These are phyloP conservation scores for Liodrosophila aerea DNA, from an alignment of 2,888 invertebrate genomes.

Conservation along the genomic window DNA sequence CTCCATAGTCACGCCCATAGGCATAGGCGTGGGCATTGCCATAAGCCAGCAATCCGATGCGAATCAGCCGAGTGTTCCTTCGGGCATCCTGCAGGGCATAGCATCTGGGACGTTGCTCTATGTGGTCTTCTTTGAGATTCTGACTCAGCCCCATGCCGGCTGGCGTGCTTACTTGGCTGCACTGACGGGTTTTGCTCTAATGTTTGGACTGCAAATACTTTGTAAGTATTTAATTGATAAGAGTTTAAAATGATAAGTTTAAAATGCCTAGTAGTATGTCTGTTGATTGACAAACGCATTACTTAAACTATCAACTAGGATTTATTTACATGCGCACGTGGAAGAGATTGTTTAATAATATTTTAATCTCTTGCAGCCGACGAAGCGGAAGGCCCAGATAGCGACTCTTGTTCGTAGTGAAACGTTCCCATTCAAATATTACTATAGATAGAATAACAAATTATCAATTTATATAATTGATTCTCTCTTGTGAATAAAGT, in stretches of 20 bases:
- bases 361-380: constrained; percentile 44
- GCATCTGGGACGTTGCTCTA: constrained; percentile 96
- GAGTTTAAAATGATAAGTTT: constrained; percentile 5
- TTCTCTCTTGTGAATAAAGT: no score
- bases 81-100: constrained; percentile 85
- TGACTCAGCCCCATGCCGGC: constrained; percentile 85
- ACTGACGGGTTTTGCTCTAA: constrained; percentile 87
- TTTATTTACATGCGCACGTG: constrained; percentile 18
- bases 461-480: neutral
- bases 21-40: constrained; percentile 89
- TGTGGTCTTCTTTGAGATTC: constrained; percentile 98
- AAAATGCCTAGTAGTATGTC: constrained; percentile 4
- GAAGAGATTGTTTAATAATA: constrained; percentile 7
- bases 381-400: constrained; percentile 67
- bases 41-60: constrained; percentile 86
- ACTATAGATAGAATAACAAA: constrained; percentile 16
- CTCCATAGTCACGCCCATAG: constrained; percentile 89
- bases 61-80: constrained; percentile 85
- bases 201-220: constrained; percentile 86
- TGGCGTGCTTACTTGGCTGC: constrained; percentile 87
- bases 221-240: constrained; percentile 64
- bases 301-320: constrained; percentile 19
- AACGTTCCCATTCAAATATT: neutral
- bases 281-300: constrained; percentile 24
- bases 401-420: constrained; percentile 40